phyloP scores from a whole-genome alignment of 2,888 invertebrate species.

The Amiota minor region DNA sequence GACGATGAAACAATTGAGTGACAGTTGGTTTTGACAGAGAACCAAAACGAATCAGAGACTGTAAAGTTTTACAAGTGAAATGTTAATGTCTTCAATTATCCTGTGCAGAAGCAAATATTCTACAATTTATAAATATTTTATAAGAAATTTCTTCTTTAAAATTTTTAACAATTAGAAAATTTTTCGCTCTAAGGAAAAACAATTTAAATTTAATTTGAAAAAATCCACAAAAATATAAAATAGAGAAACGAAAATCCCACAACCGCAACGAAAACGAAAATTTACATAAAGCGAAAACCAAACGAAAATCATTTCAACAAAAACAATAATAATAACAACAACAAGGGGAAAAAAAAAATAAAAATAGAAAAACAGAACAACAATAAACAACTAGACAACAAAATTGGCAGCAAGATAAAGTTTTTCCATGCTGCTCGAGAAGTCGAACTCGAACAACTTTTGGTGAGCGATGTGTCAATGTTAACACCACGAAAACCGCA shows the following conservation, averaged over 20 bases:
- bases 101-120: too few species aligned
- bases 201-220: constrained; percentile 2
- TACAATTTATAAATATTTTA: not conserved
- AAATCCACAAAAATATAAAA: too few species aligned
- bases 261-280: constrained; percentile 7
- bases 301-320: constrained; percentile 14
- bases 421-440: constrained; percentile 27
- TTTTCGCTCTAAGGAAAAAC: not conserved
- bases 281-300: constrained; percentile 20
- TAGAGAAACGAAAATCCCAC: not conserved
- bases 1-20: constrained; percentile 19
- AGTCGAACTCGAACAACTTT: constrained; percentile 49
- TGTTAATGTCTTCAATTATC: too few species aligned
- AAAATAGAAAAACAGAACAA: not conserved
- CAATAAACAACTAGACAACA: constrained; percentile 10
- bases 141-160: not conserved
- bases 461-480: constrained; percentile 62
- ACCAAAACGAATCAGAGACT: not conserved
- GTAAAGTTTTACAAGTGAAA: not conserved
- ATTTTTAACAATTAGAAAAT: too few species aligned
- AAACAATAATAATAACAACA: not conserved
- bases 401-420: constrained; percentile 35
- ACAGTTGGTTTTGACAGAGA: not conserved
- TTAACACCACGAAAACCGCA: constrained; percentile 60
- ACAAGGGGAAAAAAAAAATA: too few species aligned